Conservation (phyloP, 2,888 invertebrate species). For the Himalopsyche anomala region DNA sequence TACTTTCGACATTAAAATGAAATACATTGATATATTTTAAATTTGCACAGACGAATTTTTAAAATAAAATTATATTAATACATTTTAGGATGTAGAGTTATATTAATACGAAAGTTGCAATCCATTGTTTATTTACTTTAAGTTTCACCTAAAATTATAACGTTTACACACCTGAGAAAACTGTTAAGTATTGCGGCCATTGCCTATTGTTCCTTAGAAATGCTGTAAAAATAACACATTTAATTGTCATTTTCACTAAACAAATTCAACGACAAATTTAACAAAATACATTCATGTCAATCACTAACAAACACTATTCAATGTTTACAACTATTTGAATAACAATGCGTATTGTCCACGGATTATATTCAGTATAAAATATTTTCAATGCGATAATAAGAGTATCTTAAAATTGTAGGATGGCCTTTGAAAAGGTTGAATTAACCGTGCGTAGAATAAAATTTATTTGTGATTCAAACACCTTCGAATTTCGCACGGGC, state of each 20-base stretch:
- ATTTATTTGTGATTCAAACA: constrained; percentile 14
- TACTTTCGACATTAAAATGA: too few relatives aligned
- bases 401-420: background rate
- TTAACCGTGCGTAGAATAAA: constrained; percentile 34
- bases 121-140: too few relatives aligned
- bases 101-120: too few relatives aligned
- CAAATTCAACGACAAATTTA: background rate
- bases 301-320: background rate
- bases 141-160: too few relatives aligned
- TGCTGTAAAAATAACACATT: constrained; percentile 41
- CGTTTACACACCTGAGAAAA: constrained; percentile 67
- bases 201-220: constrained; percentile 66
- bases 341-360: background rate
- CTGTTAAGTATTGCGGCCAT: constrained; percentile 71
- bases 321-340: background rate
- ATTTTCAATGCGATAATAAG: background rate
- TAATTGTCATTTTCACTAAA: background rate
- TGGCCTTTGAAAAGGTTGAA: constrained; percentile 2
- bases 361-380: constrained; percentile 1
- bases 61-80: too few relatives aligned
- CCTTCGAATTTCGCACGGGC: background rate
- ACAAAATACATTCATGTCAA: constrained; percentile 13
- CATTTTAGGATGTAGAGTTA: too few relatives aligned
- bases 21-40: too few relatives aligned
- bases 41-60: too few relatives aligned